Evolutionary conservation across 2,113 vertebrate species (phyloP).

Genomic region (Abramis brama): DNA sequence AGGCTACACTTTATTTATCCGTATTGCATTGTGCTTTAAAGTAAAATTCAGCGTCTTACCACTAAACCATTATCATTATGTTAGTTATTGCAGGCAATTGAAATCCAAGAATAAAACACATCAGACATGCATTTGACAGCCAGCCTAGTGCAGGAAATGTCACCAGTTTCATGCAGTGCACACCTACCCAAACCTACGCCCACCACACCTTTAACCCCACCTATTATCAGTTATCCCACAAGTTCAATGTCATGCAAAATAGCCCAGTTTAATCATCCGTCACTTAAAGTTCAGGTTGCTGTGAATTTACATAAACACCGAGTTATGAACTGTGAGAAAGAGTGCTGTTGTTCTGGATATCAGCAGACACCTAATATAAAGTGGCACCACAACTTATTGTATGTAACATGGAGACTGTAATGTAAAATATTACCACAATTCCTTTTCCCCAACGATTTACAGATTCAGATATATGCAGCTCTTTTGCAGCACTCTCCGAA

Average conservation of each 20-base stretch:
- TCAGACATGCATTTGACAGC: background rate
- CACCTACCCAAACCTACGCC: background rate
- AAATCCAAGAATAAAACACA: background rate
- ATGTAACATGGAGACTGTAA: background rate
- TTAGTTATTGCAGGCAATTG: background rate
- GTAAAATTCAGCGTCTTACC: background rate
- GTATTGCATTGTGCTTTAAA: too few species aligned
- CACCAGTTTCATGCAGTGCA: background rate
- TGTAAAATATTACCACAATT: background rate
- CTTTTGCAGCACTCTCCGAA: background rate
- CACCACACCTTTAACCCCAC: background rate
- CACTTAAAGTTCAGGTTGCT: background rate
- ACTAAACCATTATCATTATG: background rate
- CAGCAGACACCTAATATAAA: background rate
- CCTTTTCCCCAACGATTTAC: background rate
- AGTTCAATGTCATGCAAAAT: background rate
- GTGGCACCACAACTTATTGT: background rate
- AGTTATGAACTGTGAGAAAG: background rate
- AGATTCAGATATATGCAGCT: background rate
- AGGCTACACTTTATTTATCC: background rate
- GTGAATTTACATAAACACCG: background rate
- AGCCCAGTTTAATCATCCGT: background rate
- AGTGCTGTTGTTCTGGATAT: background rate
- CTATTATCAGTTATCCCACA: background rate
- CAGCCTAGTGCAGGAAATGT: background rate